phyloP scores from a whole-genome alignment of 92 coral and sea anemone species.

The Anthopleura xanthogrammica region DNA sequence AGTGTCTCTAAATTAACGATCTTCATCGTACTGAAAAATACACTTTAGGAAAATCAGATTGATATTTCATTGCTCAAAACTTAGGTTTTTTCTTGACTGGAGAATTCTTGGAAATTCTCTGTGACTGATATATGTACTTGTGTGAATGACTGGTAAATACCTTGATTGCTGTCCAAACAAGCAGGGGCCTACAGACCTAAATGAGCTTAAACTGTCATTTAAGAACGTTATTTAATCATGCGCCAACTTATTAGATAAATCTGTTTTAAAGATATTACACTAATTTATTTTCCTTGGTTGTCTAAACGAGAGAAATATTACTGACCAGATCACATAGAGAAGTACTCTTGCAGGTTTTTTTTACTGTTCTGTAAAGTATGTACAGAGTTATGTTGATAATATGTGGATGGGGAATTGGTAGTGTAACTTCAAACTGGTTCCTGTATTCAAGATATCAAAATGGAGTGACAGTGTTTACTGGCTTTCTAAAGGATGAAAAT shows the following conservation, averaged over 20 bases:
- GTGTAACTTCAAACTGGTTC: too few relatives aligned
- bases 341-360: too few relatives aligned
- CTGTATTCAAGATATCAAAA: too few relatives aligned
- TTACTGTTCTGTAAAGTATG: too few relatives aligned
- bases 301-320: too few relatives aligned
- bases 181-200: background rate
- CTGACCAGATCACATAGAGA: background rate
- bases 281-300: too few relatives aligned
- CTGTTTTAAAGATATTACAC: background rate
- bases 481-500: too few relatives aligned
- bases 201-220: constrained; percentile 3
- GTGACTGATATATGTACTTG: background rate
- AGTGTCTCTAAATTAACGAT: background rate
- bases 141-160: background rate
- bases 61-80: background rate
- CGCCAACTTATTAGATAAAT: background rate
- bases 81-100: background rate
- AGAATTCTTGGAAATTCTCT: background rate
- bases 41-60: background rate
- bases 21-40: background rate
- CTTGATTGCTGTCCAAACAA: background rate
- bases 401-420: too few relatives aligned
- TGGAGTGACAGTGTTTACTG: too few relatives aligned
- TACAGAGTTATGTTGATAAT: too few relatives aligned
- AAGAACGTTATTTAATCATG: background rate